Evolutionary conservation across 1,140 invertebrate species (phyloP).

Genomic region (Cotesia vestalis): DNA sequence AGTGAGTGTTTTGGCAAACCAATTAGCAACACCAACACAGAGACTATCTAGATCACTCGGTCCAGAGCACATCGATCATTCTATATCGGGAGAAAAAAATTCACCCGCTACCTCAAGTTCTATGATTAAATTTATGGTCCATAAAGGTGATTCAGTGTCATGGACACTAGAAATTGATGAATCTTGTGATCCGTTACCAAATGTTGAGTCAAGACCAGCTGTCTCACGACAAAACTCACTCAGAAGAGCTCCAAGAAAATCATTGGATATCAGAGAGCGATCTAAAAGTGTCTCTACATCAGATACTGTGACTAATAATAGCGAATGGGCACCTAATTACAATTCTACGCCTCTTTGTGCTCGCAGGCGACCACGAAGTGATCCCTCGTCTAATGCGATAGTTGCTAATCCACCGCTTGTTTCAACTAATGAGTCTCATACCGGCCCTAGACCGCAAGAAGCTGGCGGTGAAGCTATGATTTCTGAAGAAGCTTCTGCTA

Average conservation of each 20-base stretch:
- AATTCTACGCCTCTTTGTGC: conserved; percentile 50
- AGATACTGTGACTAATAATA: conserved; percentile 42
- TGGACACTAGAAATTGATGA: conserved; percentile 84
- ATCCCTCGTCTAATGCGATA: conserved; percentile 42
- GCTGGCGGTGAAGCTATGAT: conserved; percentile 66
- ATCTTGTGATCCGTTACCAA: conserved; percentile 54
- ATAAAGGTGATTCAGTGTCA: conserved; percentile 84
- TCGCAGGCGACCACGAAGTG: conserved; percentile 50
- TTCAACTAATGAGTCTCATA: conserved; percentile 40
- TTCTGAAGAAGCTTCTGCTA: conserved; percentile 63
- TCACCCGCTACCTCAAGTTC: conserved; percentile 65
- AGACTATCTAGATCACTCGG: conserved; percentile 51
- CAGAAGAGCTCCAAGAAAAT: conserved; percentile 46
- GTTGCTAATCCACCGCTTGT: conserved; percentile 41
- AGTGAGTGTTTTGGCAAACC: conserved; percentile 64
- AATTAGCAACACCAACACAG: conserved; percentile 47
- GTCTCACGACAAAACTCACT: conserved; percentile 55
- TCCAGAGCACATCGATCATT: conserved; percentile 49
- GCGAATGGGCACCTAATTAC: conserved; percentile 47
- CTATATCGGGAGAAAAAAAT: conserved; percentile 29
- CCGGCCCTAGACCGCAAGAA: conserved; percentile 59
- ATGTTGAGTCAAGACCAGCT: conserved; percentile 38
- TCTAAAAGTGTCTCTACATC: conserved; percentile 55
- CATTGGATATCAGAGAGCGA: conserved; percentile 47
- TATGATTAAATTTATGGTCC: conserved; percentile 80